Conservation (phyloP, 1,140 invertebrate genomes). For the Drosophila watanabei region DNA sequence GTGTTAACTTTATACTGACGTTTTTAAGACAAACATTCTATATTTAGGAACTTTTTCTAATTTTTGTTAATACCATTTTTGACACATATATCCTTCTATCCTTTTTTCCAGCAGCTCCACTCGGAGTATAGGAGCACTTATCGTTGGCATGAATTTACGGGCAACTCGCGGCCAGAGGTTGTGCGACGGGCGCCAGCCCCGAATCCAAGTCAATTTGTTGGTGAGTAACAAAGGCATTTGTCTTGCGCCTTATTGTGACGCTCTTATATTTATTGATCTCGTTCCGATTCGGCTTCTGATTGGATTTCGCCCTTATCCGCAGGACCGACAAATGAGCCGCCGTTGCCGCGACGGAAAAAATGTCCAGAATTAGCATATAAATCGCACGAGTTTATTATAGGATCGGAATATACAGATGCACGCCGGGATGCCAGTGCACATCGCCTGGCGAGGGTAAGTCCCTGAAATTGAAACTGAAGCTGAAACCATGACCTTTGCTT, state of each 20-base stretch:
- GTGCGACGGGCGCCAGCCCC: constrained; percentile 87
- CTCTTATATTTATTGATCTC: constrained; percentile 47
- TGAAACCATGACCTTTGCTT: not conserved
- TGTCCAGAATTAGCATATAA: constrained; percentile 94
- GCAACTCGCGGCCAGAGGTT: constrained; percentile 89
- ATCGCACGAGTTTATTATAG: constrained; percentile 92
- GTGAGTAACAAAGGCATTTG: constrained; percentile 65
- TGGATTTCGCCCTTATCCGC: constrained; percentile 14
- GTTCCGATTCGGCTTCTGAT: constrained; percentile 16
- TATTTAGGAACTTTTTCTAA: too few relatives aligned
- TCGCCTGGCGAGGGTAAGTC: constrained; percentile 81
- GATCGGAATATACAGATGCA: constrained; percentile 86
- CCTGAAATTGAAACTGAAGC: too few relatives aligned
- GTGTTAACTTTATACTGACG: too few relatives aligned
- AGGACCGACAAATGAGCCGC: constrained; percentile 89
- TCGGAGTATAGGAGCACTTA: constrained; percentile 96
- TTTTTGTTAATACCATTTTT: not conserved
- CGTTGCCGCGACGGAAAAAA: constrained; percentile 94
- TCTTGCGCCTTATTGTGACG: constrained; percentile 20
- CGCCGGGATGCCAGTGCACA: constrained; percentile 77
- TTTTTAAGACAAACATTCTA: too few relatives aligned
- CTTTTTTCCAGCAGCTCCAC: constrained; percentile 91
- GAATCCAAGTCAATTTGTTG: constrained; percentile 87
- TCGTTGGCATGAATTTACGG: constrained; percentile 96
- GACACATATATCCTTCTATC: constrained; percentile 4